Conservation (phyloP, 2,888 invertebrate species). For the Drosophila cognata region DNA sequence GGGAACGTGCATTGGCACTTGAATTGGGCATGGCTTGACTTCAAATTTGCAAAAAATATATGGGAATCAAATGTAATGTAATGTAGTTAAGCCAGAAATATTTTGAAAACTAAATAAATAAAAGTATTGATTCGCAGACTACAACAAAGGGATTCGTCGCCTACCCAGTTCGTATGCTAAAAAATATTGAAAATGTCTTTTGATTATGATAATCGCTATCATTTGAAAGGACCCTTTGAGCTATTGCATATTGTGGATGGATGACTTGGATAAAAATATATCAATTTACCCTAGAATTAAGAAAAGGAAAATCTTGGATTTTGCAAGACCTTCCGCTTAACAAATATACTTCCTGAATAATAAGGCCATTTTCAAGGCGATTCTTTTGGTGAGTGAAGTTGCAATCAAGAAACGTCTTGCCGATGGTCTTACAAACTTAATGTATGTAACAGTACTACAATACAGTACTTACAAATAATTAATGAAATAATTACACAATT, state of each 20-base stretch:
- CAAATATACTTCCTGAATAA: background rate
- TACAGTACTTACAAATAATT: background rate
- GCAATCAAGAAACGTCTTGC: background rate
- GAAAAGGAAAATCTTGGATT: background rate
- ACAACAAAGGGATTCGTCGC: background rate
- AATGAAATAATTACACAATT: background rate
- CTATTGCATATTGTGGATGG: no score
- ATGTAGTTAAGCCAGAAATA: background rate
- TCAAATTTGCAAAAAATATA: background rate
- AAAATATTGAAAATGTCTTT: background rate
- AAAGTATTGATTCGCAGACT: background rate
- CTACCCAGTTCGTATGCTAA: background rate
- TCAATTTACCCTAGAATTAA: no score
- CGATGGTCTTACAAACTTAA: background rate
- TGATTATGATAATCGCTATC: background rate
- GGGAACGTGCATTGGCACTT: background rate
- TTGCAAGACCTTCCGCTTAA: background rate
- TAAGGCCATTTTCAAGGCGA: background rate
- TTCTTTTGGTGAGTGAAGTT: background rate
- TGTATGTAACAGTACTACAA: background rate
- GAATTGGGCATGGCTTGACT: slow-evolving; percentile 12
- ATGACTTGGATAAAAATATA: no score
- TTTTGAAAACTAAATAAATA: background rate
- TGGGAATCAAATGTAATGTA: background rate
- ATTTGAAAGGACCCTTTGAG: background rate